Base-by-base conservation (phyloP, 2,797 vertebrate species). In the Anisognathus igniventris region DNA sequence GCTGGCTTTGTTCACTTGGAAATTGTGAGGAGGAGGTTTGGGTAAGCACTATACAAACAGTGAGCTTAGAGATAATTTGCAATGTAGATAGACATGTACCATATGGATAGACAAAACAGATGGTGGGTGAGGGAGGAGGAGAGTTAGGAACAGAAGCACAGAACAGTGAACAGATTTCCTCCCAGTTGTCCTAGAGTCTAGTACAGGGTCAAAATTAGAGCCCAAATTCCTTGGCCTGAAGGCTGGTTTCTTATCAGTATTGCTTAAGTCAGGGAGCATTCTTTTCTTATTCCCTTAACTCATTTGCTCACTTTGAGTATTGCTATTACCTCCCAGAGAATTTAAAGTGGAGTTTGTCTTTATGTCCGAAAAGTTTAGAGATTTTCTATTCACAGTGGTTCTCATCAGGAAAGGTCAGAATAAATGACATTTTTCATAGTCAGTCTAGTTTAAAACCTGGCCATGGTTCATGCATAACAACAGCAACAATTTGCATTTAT, bases 401-500 rank as follows among this genome's bases (percentile, higher is more conserved):
- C 77, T 95, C 91, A 89, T 91, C 94, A 93, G 80, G 80, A 96
- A 94, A 96, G 93, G 94, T 97, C 93, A 94, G 74, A 65, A 87
- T 77, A 78, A 93, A 95, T 95, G 60, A 76, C 75, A 93, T 96
- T 96, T 96, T 96, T 96, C 72, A 82, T 65, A 93, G 95, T 95
- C 94, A 91, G 79, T 86, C 91, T 86, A 57, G 79, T 93, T 97
- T 93, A 85, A 96, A 92, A 81, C 50, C 68, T 86, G 86, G 51
- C 90, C 83, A 23, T 93, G 78, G 65, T 79, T 97, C 95, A 94
- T 94, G 94, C 93, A 95, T 97, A 96, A 77, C 82, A 96, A 87
- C 80, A 95, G 60, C 72, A 90, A 94, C 62, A 74, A 96, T 97
- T 97, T 97, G 95, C 96, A 97, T 97, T 97, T 97, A 97, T 97